Evolutionary conservation across 1,140 invertebrate species (phyloP).

Genomic region (Drosophila setifemur): DNA sequence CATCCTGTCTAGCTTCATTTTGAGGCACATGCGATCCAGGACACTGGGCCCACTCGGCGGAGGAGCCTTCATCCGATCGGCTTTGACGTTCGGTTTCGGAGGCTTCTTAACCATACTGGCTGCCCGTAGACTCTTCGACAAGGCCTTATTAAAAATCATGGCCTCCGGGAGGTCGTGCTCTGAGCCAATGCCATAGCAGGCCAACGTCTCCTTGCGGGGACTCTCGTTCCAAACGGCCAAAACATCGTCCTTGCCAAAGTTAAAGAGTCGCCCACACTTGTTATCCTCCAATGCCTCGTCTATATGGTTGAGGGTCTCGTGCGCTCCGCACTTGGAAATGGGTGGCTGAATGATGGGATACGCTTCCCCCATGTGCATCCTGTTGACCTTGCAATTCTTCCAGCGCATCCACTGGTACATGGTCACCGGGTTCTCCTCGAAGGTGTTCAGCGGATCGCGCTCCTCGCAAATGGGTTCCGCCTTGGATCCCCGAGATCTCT

Average conservation of each 20-base stretch:
- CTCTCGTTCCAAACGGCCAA: constrained; percentile 37
- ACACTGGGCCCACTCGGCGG: constrained; percentile 4
- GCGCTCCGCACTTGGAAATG: constrained; percentile 15
- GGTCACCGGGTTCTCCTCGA: not conserved
- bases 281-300: constrained; percentile 13
- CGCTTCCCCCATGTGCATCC: constrained; percentile 5
- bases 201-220: constrained; percentile 34
- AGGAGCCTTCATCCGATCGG: not conserved
- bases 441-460: not conserved
- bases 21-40: constrained; percentile 27
- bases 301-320: not conserved
- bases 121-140: constrained; percentile 28
- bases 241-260: constrained; percentile 20
- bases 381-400: constrained; percentile 35
- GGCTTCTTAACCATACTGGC: not conserved
- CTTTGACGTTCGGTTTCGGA: not conserved
- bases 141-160: not conserved
- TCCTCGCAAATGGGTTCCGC: not conserved
- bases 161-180: not conserved
- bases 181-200: constrained; percentile 33
- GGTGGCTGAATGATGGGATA: constrained; percentile 47
- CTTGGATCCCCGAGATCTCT: not conserved
- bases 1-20: constrained; percentile 30
- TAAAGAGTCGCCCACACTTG: constrained; percentile 6
- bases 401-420: constrained; percentile 34